Conservation (phyloP, 1,140 invertebrate species). For the Bombus confusus region DNA sequence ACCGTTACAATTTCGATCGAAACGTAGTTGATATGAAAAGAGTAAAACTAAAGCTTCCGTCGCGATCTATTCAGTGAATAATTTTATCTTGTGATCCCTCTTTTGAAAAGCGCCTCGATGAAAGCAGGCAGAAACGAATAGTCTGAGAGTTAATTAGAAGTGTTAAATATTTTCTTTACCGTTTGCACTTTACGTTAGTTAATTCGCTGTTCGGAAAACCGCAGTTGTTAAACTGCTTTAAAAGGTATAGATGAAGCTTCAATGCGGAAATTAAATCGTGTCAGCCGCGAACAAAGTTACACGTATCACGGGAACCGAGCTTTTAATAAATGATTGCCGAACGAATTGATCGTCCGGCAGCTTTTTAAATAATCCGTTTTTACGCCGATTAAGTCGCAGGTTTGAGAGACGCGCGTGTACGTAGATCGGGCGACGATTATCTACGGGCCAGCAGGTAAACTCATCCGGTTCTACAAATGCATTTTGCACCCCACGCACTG, state of each 20-base stretch:
- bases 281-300: constrained; percentile 17
- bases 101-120: no score
- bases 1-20: background rate
- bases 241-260: constrained; percentile 2
- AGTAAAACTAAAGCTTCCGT: background rate
- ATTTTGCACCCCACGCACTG: constrained; percentile 57
- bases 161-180: background rate
- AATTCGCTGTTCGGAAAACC: background rate
- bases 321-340: constrained; percentile 38
- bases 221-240: constrained; percentile 8
- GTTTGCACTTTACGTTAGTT: background rate
- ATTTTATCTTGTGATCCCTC: no score
- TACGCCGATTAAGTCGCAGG: constrained; percentile 27
- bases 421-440: constrained; percentile 43
- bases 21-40: background rate
- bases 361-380: constrained; percentile 50
- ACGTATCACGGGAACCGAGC: constrained; percentile 5
- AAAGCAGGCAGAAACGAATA: background rate
- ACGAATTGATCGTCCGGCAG: background rate
- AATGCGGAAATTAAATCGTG: constrained; percentile 29
- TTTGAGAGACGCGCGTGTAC: background rate
- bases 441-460: constrained; percentile 49
- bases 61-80: no score
- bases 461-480: constrained; percentile 64
- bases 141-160: background rate